Evolutionary conservation across 2,797 vertebrate genomes (phyloP), one percentile per base, ranked within the genome.

Genomic region (Lithobates sylvaticus): DNA sequence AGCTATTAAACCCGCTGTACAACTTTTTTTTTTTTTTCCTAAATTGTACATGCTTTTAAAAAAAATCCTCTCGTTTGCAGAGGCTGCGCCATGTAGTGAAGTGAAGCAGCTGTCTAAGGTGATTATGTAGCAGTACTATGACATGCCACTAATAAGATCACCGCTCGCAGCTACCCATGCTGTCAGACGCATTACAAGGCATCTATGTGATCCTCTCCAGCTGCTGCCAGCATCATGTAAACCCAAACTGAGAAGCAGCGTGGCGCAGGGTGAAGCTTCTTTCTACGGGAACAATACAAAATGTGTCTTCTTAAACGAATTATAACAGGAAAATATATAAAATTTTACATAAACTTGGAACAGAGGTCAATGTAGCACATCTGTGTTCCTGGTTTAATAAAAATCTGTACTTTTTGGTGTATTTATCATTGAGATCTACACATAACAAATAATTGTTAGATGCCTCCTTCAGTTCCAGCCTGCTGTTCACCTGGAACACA

Each of bases 61-160:
- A 67, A 67, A 67, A 26, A 54, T 26, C 21, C 61, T 5, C 27
- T 67, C 10, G 13, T 67, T 67, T 67, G 3, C 21, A 65, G 61
- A 26, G n/a, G 61, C 61, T 65, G 23, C 61, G 26, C 8, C 54
- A 61, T 26, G 65, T 26, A 26, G 65, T 67, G 65, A 9, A 26
- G 65, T 67, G 65, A 67, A 67, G 65, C 65, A 12, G 65, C 65
- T 67, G 65, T 67, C 65, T 67, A 13, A 29, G 65, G 65, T 15
- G n/a, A 67, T 67, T 67, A 67, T 67, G 65, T 67, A 67, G 26
- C 65, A 29, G 65, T 29, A 29, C 65, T 67, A 67, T 67, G 65
- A 67, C 65, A 67, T 67, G 65, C 65, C 65, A 67, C 65, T 67
- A 67, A 67, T 67, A 67, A 67, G 65, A 67, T 67, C 65, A 29